Percentiles rank a stretch among this genome's conserved stretches.
Conservation (phyloP, 2,888 invertebrate genomes). For the Leuctra nigra region DNA sequence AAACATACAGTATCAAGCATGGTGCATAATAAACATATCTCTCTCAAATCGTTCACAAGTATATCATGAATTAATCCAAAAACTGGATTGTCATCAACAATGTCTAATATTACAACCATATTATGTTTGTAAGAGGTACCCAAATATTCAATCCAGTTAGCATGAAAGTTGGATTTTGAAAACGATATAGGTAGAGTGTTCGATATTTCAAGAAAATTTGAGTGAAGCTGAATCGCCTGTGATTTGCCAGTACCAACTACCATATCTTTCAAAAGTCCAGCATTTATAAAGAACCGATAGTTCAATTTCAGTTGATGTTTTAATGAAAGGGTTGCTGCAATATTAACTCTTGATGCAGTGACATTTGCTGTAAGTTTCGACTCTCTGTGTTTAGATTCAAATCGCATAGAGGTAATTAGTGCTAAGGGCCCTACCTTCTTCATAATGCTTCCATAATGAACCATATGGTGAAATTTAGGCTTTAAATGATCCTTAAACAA, state of each 20-base stretch:
- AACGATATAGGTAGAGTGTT: not conserved
- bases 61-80: not conserved
- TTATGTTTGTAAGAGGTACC: not conserved
- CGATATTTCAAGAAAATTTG: not conserved
- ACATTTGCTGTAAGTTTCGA: not conserved
- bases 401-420: not conserved
- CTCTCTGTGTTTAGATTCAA: not conserved
- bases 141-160: not conserved
- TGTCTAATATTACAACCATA: not conserved
- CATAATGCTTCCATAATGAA: not conserved
- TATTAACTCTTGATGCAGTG: not conserved
- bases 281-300: not conserved
- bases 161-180: not conserved
- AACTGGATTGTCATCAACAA: not conserved
- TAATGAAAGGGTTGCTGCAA: not conserved
- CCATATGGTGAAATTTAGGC: not conserved
- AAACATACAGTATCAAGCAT: too few species aligned
- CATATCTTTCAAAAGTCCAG: not conserved
- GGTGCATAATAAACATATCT: too few species aligned
- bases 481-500: not conserved
- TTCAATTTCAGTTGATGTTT: conserved; percentile 1
- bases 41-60: not conserved
- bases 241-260: not conserved
- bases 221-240: not conserved
- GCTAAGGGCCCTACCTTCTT: not conserved